Conservation (phyloP, 2,888 invertebrate species). For the Pycnomerus fuliginosus region DNA sequence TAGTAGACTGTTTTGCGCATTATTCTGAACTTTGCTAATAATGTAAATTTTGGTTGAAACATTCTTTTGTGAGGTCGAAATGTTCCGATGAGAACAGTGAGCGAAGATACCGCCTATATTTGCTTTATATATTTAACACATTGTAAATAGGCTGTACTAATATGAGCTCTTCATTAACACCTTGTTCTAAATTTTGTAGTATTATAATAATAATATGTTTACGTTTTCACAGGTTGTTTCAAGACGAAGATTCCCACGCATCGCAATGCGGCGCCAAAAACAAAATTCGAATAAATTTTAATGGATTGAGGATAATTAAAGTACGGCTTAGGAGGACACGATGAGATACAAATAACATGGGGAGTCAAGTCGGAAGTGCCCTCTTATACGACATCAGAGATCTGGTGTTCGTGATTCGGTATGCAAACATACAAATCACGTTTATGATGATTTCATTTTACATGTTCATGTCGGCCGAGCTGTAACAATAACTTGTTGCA, state of each 20-base stretch:
- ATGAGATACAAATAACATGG: too few species aligned
- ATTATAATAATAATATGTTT: conserved; percentile 31
- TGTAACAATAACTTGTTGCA: conserved; percentile 42
- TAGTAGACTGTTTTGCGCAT: too few species aligned
- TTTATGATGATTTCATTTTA: conserved; percentile 50
- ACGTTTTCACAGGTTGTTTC: conserved; percentile 23
- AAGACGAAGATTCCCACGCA: conserved; percentile 17
- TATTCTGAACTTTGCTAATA: too few species aligned
- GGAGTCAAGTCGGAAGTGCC: conserved; percentile 44
- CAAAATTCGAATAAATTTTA: conserved; percentile 16
- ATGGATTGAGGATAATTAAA: too few species aligned
- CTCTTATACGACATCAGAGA: conserved; percentile 38
- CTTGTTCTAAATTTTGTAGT: conserved; percentile 41
- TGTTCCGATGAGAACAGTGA: conserved; percentile 37
- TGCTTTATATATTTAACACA: conserved; percentile 32
- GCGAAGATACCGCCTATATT: conserved; percentile 28
- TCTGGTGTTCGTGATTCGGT: conserved; percentile 44
- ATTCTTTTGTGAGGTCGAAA: too few species aligned
- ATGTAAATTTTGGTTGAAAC: too few species aligned
- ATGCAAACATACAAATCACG: conserved; percentile 46
- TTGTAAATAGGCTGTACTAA: conserved; percentile 35
- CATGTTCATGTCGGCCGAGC: conserved; percentile 40
- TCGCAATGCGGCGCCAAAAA: conserved; percentile 15
- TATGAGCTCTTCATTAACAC: conserved; percentile 40
- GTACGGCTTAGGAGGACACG: too few species aligned